A percentile compares a stretch with the other conserved stretches of the same genome.
Evolutionary conservation across 2,888 invertebrate genomes (phyloP).

Genomic region (Notocelia uddmanniana): DNA sequence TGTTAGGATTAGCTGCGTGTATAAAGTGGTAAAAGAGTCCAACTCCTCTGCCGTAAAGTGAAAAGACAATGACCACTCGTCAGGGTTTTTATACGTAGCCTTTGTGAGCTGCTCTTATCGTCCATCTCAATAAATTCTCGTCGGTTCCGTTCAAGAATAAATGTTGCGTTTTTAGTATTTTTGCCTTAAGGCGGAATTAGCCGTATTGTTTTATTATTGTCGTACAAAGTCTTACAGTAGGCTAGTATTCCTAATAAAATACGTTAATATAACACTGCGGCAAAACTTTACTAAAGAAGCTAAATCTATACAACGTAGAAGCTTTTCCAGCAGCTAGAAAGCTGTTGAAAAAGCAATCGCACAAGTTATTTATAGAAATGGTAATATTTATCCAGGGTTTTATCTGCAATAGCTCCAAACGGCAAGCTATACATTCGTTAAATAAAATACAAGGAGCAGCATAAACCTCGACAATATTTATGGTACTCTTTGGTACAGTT

Average conservation of each 20-base stretch:
- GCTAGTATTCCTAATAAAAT: too few species aligned
- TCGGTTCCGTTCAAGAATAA: constrained; percentile 11
- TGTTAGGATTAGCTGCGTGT: constrained; percentile 28
- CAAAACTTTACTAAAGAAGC: background rate
- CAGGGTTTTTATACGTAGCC: constrained; percentile 39
- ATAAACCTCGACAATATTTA: constrained; percentile 11
- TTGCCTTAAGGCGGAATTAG: background rate
- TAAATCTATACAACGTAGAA: background rate
- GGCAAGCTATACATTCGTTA: constrained; percentile 23
- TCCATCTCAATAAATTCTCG: constrained; percentile 34
- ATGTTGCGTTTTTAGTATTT: constrained; percentile 4
- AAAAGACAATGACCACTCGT: constrained; percentile 44
- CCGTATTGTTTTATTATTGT: background rate
- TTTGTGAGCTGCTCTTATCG: constrained; percentile 37
- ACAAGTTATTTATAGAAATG: constrained; percentile 27
- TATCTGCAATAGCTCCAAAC: constrained; percentile 30
- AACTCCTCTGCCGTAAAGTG: constrained; percentile 31
- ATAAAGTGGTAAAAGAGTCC: constrained; percentile 24
- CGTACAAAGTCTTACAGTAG: background rate
- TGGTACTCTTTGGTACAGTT: background rate
- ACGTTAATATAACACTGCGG: too few species aligned
- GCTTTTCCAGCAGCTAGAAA: background rate
- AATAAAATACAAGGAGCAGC: constrained; percentile 14
- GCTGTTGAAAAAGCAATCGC: constrained; percentile 12
- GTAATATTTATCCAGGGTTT: constrained; percentile 28